These are phyloP conservation scores for Bambusicola thoracicus DNA, from an alignment of 2,113 vertebrate genomes.

Conservation along the genomic window DNA sequence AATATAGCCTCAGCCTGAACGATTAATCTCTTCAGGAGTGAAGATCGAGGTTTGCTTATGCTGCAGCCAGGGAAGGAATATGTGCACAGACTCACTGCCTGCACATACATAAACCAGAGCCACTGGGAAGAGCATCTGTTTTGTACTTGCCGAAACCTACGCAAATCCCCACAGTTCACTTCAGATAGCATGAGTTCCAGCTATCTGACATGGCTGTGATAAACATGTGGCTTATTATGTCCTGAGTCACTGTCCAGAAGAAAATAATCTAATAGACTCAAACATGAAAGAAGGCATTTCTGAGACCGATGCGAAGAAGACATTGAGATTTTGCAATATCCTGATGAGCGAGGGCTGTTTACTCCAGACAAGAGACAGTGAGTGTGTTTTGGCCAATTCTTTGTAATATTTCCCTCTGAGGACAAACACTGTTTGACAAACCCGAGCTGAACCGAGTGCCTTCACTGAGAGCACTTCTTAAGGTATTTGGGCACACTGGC, in stretches of 20 bases:
- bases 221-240: not conserved
- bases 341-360: not conserved
- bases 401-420: not conserved
- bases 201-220: not conserved
- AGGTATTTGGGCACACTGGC: not conserved
- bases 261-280: slow-evolving; percentile 29
- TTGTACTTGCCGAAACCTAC: not conserved
- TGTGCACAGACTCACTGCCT: not conserved
- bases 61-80: not conserved
- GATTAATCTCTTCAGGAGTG: not conserved
- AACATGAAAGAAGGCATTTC: not conserved
- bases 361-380: not conserved
- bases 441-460: not conserved
- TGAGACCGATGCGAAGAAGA: not conserved
- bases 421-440: not conserved
- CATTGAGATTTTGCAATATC: slow-evolving; percentile 20
- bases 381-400: not conserved
- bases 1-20: not conserved
- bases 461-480: slow-evolving; percentile 19
- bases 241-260: not conserved
- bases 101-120: not conserved
- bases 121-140: not conserved
- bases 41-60: not conserved
- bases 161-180: not conserved
- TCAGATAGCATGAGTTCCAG: not conserved